Base-by-base conservation (phyloP, 2,113 vertebrate species). In the Prietella phreatophila region DNA sequence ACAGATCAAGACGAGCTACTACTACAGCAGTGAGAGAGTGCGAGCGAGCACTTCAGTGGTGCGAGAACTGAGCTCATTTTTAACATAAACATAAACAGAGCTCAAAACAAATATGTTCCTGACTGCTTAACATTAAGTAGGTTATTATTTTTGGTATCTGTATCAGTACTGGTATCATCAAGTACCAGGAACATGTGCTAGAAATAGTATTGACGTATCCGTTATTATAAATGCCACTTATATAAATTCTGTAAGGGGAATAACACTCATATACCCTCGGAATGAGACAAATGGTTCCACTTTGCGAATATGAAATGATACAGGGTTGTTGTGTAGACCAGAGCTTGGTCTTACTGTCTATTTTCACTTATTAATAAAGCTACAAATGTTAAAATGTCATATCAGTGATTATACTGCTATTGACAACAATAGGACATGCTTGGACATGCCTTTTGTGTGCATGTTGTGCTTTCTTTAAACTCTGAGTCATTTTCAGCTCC, bases 401-500 rank as follows among this genome's bases (percentile, higher is more conserved):
- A 4, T 19, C 55, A 33, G 56, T 50, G 78, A 56, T 86, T 25
- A 80, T 25, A 33, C 33, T 22, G 36, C 60, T 20, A 42, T 53
- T 36, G 50, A 30, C 33, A 60, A 71, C 47, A 42, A 14, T 39
- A 1, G 78, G 63, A 30, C 86, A 87, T 87, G 86, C 58, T 6
- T 69, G 25, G 50, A 47, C 86, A 86, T 86, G 85, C 13, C 76
- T 13, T 20, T 5, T 17, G 2, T 47, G 4, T 27, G 25, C 27
- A 20, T 47, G 9, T 53, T 81, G 76, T 33, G n/a, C 73, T 78
- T 63, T 27, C 56, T 86, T 79, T 61, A n/a, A 42, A 69, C 5
- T 55, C n/a, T 30, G 83, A 73, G 30, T 73, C 69, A 85, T 15
- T 39, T 85, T 33, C 69, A 42, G 69, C 71, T 60, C 33, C 13